Base-by-base conservation (phyloP, 1,140 invertebrate genomes). In the Pantala flavescens region DNA sequence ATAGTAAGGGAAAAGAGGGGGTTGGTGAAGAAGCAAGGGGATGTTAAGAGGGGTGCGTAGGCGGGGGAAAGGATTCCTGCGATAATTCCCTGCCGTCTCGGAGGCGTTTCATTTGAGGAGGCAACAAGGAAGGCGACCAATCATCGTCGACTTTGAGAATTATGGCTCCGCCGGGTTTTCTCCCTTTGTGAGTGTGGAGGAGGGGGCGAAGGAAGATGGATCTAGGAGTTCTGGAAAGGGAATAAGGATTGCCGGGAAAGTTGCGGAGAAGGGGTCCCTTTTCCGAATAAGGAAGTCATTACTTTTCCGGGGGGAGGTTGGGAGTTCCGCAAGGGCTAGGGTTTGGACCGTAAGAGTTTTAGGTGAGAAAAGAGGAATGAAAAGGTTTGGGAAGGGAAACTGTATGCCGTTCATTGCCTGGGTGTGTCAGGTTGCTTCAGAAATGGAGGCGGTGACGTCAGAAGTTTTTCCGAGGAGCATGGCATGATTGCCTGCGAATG, bases 91-190 rank as follows among this genome's bases (percentile, higher is more conserved):
- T 63, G 16, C 16, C 49, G 49, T 63, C 49, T 63, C 49, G 49
- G 49, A 63, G 49, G 49, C 49, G 49, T 63, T 63, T 63, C 49
- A 63, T 63, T 63, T 63, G 49, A 63, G 49, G 49, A 63, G 49
- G 49, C 49, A 63, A 63, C 49, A 63, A 63, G 49, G 49, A 63
- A 63, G 49, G n/a, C 49, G 12, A 63, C 49, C 49, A 63, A 63
- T 63, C 49, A 63, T 63, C 49, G 49, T 63, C 49, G 49, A 63
- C 49, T 63, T 63, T 16, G 49, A 63, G 49, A 63, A 63, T 63
- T 63, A 63, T 63, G 49, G 49, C 49, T 63, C 49, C 49, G 49
- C 49, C 49, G 49, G 49, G 49, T 63, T 63, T 63, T 63, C 49
- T 21, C 49, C 49, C 49, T 63, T 63, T 63, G 49, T 63, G 49